Evolutionary conservation across 2,113 vertebrate species (phyloP).

Genomic region (Limanda limanda): DNA sequence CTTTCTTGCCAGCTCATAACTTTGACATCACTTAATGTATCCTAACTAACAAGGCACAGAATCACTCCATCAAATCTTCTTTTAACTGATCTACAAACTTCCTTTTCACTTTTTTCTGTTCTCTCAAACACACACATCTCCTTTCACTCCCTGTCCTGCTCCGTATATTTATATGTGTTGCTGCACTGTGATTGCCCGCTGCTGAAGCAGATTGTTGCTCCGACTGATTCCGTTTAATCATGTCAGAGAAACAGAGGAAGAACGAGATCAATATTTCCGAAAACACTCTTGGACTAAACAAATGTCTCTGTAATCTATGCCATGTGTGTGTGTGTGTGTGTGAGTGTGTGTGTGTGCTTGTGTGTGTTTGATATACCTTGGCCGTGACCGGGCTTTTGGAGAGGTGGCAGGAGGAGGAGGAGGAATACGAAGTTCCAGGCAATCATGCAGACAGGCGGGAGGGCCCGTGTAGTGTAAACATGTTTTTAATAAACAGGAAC

Average conservation of each 20-base stretch:
- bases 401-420: constrained; percentile 65
- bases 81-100: not conserved
- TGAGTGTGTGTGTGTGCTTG: constrained; percentile 40
- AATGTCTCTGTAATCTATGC: constrained; percentile 82
- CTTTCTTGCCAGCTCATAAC: too few relatives aligned
- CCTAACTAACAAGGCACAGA: too few relatives aligned
- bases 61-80: not conserved
- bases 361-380: constrained; percentile 72
- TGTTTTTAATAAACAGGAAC: constrained; percentile 90
- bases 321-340: constrained; percentile 38
- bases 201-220: constrained; percentile 42
- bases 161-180: constrained; percentile 39
- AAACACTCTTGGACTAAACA: constrained; percentile 68
- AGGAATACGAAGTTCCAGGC: constrained; percentile 77
- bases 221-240: constrained; percentile 67
- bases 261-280: constrained; percentile 81
- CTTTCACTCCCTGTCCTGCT: constrained; percentile 12
- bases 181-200: constrained; percentile 48
- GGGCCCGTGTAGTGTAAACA: constrained; percentile 85
- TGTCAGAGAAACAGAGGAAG: constrained; percentile 71
- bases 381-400: constrained; percentile 65
- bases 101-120: not conserved
- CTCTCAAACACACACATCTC: not conserved
- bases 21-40: too few relatives aligned
- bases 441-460: constrained; percentile 79